Evolutionary conservation across 2,888 invertebrate species (phyloP), one percentile per base, ranked within the genome.

Genomic region (Ctena decussata): DNA sequence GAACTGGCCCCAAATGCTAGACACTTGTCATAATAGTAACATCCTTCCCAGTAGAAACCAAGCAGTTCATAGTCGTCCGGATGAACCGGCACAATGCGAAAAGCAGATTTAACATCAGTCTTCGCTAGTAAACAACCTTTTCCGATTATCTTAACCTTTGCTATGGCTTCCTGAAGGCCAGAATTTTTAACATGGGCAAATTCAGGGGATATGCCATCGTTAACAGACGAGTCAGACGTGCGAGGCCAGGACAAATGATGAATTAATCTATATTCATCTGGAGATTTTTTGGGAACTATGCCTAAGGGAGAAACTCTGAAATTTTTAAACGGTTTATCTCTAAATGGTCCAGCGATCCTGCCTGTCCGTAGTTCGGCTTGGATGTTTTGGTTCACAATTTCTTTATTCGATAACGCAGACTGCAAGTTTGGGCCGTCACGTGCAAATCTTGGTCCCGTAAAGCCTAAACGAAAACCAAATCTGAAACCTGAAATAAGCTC

Each of bases 21-120:
- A 65, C 85, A 82, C 18, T 35, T 71, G 37, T 82, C 82, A 53
- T 30, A 85, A 39, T 85, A 85, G 49, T 44, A 82, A 35, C 53
- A 27, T 18, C 37, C 60, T 30, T 77, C 37, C 30, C 76, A 85
- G 65, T 72, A 76, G 35, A 79, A 82, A 65, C 85, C 85, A 24
- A 82, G 46, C 0, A 85, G 35, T 30, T 65, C 30, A 49, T 85
- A 76, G 49, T 82, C 79, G 1, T 24, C 27, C 18, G 85, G 77
- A 39, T 85, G 79, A 15, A 82, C 41, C 15, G 80, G 76, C 24
- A 85, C 70, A 12, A 82, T n/a, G 0, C 85, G 41, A 37, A 82
- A 85, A 12, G 85, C 85, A 21, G 77, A 74, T 21, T 70, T 71
- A 18, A 81, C 81, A 41, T 85, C 85, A 1, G 81, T 81, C 39